Percentiles rank a stretch among this genome's conserved stretches.
phyloP scores from a whole-genome alignment of 2,888 invertebrate genomes.

The Seira ritae region DNA sequence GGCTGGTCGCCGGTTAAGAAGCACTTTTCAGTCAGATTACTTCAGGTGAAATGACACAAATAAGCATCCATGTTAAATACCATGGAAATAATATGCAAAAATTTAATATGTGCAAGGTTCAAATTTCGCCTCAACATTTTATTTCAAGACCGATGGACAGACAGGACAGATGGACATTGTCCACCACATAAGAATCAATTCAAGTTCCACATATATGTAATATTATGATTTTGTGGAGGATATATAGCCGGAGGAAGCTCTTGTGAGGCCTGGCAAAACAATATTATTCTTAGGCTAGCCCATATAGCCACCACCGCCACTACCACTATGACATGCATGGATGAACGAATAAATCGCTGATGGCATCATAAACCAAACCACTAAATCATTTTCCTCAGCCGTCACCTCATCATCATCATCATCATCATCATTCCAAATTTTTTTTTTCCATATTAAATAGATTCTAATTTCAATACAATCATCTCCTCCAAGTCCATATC shows the following conservation, averaged over 20 bases:
- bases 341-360: slow-evolving; percentile 58
- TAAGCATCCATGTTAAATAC: too few relatives aligned
- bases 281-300: not conserved
- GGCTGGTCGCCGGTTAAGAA: too few relatives aligned
- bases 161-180: too few relatives aligned
- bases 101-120: too few relatives aligned
- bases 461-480: slow-evolving; percentile 51
- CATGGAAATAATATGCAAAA: too few relatives aligned
- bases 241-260: not conserved
- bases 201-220: too few relatives aligned
- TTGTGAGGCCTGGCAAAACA: not conserved
- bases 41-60: too few relatives aligned
- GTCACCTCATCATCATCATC: slow-evolving; percentile 48
- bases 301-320: not conserved
- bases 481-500: not conserved
- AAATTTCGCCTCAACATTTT: too few relatives aligned
- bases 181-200: too few relatives aligned
- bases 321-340: slow-evolving; percentile 39
- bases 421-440: slow-evolving; percentile 48
- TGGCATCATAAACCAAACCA: slow-evolving; percentile 56
- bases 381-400: slow-evolving; percentile 52
- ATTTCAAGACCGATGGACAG: too few relatives aligned
- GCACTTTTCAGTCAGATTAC: too few relatives aligned
- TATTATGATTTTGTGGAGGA: too few relatives aligned
- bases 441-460: slow-evolving; percentile 56